phyloP scores from a whole-genome alignment of 2,888 invertebrate genomes.

The Aspidapion aeneum region DNA sequence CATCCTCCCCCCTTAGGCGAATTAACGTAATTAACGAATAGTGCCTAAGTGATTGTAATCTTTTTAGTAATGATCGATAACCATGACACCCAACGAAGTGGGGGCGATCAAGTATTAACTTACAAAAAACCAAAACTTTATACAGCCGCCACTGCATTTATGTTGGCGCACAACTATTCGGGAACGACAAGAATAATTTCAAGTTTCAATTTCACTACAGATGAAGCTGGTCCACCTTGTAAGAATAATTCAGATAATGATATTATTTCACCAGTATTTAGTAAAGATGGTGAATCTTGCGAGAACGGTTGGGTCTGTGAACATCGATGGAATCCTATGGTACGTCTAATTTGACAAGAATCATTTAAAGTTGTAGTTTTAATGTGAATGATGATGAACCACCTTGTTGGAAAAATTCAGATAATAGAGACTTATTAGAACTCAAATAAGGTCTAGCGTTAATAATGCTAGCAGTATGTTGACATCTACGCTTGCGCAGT shows the following conservation, averaged over 20 bases:
- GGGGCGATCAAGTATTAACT: slow-evolving; percentile 55
- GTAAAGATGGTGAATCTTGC: slow-evolving; percentile 52
- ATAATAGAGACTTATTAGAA: too few species aligned
- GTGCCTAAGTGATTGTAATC: slow-evolving; percentile 38
- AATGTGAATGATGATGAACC: too few species aligned
- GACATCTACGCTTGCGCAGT: too few species aligned
- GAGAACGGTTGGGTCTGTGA: slow-evolving; percentile 82
- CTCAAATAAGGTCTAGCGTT: too few species aligned
- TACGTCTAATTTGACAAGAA: too few species aligned
- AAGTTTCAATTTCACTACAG: slow-evolving; percentile 67
- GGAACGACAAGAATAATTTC: slow-evolving; percentile 88
- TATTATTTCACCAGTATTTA: slow-evolving; percentile 62
- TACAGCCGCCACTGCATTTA: slow-evolving; percentile 78
- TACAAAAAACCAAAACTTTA: slow-evolving; percentile 65
- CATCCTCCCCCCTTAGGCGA: too few species aligned
- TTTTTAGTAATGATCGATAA: slow-evolving; percentile 41
- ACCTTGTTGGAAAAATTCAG: too few species aligned
- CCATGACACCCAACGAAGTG: slow-evolving; percentile 62
- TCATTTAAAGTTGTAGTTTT: too few species aligned
- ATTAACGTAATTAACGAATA: slow-evolving; percentile 59
- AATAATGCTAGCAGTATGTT: too few species aligned
- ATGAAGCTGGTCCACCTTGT: slow-evolving; percentile 65
- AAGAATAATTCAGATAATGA: slow-evolving; percentile 54
- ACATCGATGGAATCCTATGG: slow-evolving; percentile 81
- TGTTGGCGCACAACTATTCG: slow-evolving; percentile 83